Base-by-base conservation (phyloP, 2,797 vertebrate species). In the Staurois parvus region DNA sequence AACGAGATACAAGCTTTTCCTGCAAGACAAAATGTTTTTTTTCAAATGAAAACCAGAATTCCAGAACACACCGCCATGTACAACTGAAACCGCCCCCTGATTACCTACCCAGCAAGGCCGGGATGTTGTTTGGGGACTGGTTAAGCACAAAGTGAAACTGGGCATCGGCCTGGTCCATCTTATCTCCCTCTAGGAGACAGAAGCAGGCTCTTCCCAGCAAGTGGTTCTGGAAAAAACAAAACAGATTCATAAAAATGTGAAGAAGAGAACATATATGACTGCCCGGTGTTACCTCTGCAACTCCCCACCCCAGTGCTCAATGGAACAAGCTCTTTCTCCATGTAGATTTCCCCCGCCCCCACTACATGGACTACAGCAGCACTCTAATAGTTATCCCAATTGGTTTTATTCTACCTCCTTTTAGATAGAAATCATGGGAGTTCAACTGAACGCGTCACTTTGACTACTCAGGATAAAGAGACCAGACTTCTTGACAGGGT, bases 81-180 rank as follows among this genome's bases (percentile, higher is more conserved):
- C 21, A 56, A 52, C 52, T 21, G 29, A 19, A 45, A 52, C 66
- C 56, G 48, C 37, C 11, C 29, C 29, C 8, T 19, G 2, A 19
- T 19, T 24, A 42, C 94, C 91, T 93, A 95, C 98, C 98, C 0
- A 99, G 96, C 88, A 99, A 94, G 42, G 98, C 98, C 83, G 98
- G 98, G 90, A 99, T 99, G 92, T 99, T 99, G 93, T 99, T 99
- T 87, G 98, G 98, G 88, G 98, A 99, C 92, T 99, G 98, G 91
- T 99, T 99, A 83, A 99, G 96, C 83, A 99, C 98, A 32, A 99
- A 99, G 92, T 99, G 98, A 93, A 99, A 99, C 81, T 99, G 98
- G 62, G 98, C 98, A 81, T 99, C 98, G 6, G 98, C 98, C 88
- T 99, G 98, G 91, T 99, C 98, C 98, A 99, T 99, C 93, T 99